Evolutionary conservation across 2,888 invertebrate genomes (phyloP).

Genomic region (Papilio protenor): DNA sequence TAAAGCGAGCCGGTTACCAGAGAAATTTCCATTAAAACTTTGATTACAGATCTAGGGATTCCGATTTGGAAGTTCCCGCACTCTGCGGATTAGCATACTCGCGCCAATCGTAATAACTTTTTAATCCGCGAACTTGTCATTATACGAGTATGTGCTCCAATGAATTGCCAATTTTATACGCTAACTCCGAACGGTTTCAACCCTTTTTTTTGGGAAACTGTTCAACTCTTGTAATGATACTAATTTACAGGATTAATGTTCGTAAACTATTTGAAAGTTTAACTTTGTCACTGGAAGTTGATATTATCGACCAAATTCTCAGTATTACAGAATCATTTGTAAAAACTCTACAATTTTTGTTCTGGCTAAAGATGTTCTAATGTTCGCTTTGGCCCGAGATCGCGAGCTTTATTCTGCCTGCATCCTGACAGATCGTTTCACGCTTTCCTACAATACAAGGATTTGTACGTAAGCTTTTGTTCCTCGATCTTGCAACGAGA

Average conservation of each 20-base stretch:
- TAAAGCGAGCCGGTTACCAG: constrained; percentile 21
- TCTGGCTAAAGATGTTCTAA: neutral
- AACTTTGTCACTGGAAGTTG: neutral
- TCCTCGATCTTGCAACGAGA: neutral
- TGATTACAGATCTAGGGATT: constrained; percentile 41
- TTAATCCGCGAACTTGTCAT: constrained; percentile 24
- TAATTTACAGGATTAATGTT: neutral
- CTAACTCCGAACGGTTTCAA: neutral
- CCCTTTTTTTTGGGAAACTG: neutral
- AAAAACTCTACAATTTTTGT: neutral
- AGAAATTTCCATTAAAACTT: constrained; percentile 44
- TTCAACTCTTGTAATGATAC: neutral
- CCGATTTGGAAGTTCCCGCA: constrained; percentile 29
- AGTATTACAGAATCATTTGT: neutral
- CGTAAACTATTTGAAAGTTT: neutral
- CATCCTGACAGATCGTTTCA: constrained; percentile 11
- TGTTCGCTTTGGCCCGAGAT: neutral
- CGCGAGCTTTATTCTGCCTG: neutral
- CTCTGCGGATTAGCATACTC: constrained; percentile 34
- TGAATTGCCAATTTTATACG: constrained; percentile 9
- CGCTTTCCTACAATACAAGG: neutral
- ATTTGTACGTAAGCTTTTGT: constrained; percentile 15
- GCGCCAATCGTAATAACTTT: constrained; percentile 31
- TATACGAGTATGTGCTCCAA: constrained; percentile 23
- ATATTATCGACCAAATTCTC: neutral